Base-by-base conservation (phyloP, 2,797 vertebrate species). In the Caiman crocodilus region DNA sequence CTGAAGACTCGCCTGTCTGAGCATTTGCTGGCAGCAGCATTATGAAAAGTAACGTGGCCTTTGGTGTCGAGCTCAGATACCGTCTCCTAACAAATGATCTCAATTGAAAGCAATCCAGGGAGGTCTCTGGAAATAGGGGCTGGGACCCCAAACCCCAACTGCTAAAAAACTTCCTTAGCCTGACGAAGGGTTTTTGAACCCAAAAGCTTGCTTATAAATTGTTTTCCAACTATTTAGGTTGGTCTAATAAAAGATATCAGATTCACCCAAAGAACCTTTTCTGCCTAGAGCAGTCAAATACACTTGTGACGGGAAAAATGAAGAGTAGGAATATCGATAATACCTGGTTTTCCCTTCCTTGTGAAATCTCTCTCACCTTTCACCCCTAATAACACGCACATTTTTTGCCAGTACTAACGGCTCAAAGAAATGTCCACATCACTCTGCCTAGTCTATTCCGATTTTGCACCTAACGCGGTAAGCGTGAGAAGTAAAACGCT, bases 51-150 rank as follows among this genome's bases (percentile, higher is more conserved):
- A 93, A 93, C 50, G 14, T 28, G 76, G 65, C n/a, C 55, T 1
- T n/a, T 87, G 90, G 87, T 92, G 75, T 83, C 80, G 63, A 92
- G 89, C 67, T 88, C 57, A 61, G 92, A 89, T 90, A 93, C 28
- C 9, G 4, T 74, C 85, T 95, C 85, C 55, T 92, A 96, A 96
- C 78, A 96, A 95, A 94, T 88, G 73, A 35, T 89, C 90, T 94
- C 81, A 94, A 85, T 96, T 95, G 95, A 93, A 94, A 74, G 85
- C 90, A 94, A 85, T 94, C 84, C 79, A 91, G 60, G 84, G 69
- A 95, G 94, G 76, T 73, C 87, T 78, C 90, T 93, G 89, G 86
- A 93, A 95, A 96, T 93, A 55, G 4, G 90, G 81, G 82, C 42
- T 25, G 56, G 25, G 35, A n/a, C n/a, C n/a, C n/a, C n/a, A n/a